Evolutionary conservation across 2,797 vertebrate genomes (phyloP).

Genomic region (Enteromius unitaeniatus): DNA sequence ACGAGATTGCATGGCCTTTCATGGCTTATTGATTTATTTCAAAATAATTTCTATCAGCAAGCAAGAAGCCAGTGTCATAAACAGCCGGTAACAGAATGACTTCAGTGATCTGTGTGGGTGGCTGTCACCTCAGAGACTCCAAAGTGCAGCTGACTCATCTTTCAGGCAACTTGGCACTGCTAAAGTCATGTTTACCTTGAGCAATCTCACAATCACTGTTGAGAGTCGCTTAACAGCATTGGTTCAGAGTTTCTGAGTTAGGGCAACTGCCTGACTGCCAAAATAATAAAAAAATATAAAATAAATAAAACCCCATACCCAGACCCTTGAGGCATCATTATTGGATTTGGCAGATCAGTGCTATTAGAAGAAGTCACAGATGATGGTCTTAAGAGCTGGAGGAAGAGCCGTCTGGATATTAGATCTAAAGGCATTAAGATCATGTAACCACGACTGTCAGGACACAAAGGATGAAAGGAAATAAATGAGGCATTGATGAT

Average conservation of each 20-base stretch:
- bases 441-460: constrained; percentile 12
- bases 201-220: neutral
- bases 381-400: constrained; percentile 31
- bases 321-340: neutral
- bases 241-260: neutral
- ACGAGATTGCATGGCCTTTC: neutral
- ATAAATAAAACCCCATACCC: too few relatives aligned
- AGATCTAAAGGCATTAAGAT: constrained; percentile 31
- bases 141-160: constrained; percentile 1
- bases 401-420: constrained; percentile 1
- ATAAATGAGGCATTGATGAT: constrained; percentile 26
- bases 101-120: constrained; percentile 2
- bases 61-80: neutral
- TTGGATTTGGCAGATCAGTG: constrained; percentile 42
- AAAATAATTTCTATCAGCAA: neutral
- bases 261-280: neutral
- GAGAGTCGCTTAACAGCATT: neutral
- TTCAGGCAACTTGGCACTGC: neutral
- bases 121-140: neutral
- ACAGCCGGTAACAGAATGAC: neutral
- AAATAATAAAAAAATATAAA: too few relatives aligned
- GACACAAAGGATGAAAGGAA: constrained; percentile 9
- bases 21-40: neutral
- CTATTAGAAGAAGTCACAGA: constrained; percentile 38
- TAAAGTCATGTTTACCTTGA: neutral